These are phyloP conservation scores for Acanthochromis polyacanthus DNA, from an alignment of 2,113 vertebrate species.

Conservation along the genomic window DNA sequence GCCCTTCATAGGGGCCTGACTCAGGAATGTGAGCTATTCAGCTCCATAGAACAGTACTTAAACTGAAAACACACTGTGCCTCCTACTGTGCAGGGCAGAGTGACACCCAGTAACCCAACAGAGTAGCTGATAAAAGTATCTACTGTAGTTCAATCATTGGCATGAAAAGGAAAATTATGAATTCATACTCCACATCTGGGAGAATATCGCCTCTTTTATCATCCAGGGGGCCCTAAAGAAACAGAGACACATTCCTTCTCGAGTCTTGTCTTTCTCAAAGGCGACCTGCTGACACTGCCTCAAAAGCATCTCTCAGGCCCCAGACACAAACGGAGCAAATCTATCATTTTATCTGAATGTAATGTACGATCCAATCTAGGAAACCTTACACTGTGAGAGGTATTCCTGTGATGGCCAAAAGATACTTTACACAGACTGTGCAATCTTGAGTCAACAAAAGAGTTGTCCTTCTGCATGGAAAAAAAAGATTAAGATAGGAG, in stretches of 20 bases:
- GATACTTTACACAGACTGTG: not conserved
- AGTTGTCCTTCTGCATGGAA: not conserved
- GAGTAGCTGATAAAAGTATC: not conserved
- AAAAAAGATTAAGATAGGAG: not conserved
- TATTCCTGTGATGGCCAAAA: not conserved
- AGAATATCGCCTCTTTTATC: constrained; percentile 1
- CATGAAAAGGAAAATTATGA: not conserved
- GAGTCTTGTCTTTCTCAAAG: constrained; percentile 17
- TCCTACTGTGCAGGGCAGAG: constrained; percentile 12
- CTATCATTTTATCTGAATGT: constrained; percentile 11
- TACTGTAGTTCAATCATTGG: not conserved
- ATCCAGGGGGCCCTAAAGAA: constrained; percentile 9
- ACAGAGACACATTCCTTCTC: constrained; percentile 27
- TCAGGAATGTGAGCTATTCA: constrained; percentile 13
- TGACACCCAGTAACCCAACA: not conserved
- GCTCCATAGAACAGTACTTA: constrained; percentile 9
- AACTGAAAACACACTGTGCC: constrained; percentile 11
- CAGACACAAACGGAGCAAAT: not conserved
- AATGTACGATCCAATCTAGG: not conserved
- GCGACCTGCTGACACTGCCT: constrained; percentile 14
- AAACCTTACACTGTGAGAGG: not conserved
- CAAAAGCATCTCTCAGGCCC: not conserved
- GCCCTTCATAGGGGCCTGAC: not conserved
- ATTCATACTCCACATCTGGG: not conserved
- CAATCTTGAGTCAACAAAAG: not conserved